Evolutionary conservation across 2,888 invertebrate genomes (phyloP), one percentile per base, ranked within the genome.

Genomic region (Carcina quercana): DNA sequence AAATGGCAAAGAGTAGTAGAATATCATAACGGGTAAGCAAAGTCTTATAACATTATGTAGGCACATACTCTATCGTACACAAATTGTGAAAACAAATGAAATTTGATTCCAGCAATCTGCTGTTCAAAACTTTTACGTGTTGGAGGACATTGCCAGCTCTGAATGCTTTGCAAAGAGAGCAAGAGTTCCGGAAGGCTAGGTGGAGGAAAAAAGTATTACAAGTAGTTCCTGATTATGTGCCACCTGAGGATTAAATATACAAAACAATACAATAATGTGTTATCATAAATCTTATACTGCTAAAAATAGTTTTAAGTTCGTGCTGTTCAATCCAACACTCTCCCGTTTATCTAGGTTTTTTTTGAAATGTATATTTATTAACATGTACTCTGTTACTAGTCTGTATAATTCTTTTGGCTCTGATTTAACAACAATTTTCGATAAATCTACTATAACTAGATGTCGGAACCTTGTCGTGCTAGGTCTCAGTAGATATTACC

Each of bases 141-240:
- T 91, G 91, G 91, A 85, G 87, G 41, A 86, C 87, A 1, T 62
- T 91, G 35, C 89, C 90, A 2, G 87, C 88, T 24, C 74, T 91
- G 24, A 76, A 89, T 32, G 83, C 87, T 37, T 62, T 90, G 38
- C 87, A 89, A 60, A 86, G 87, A 44, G 88, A 89, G 42, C 90
- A 89, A 43, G 91, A 91, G 48, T 84, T 86, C 32, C 86, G 90
- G 27, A 89, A 90, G 54, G 84, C 86, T 43, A 87, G 87, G 53
- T 91, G 91, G 91, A 78, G 91, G 28, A 78, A 88, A 55, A 91
- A 89, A 68, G 91, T 91, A 7, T 86, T 89, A 71, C 88, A 90
- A 66, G 86, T 91, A 25, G 72, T 91, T 32, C 91, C 91, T 0
- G 91, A 91, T 59, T 91, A 89, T 54, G 75, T 74, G 29, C 91